phyloP scores from a whole-genome alignment of 2,888 invertebrate species.

The Dichetophora obliterata region DNA sequence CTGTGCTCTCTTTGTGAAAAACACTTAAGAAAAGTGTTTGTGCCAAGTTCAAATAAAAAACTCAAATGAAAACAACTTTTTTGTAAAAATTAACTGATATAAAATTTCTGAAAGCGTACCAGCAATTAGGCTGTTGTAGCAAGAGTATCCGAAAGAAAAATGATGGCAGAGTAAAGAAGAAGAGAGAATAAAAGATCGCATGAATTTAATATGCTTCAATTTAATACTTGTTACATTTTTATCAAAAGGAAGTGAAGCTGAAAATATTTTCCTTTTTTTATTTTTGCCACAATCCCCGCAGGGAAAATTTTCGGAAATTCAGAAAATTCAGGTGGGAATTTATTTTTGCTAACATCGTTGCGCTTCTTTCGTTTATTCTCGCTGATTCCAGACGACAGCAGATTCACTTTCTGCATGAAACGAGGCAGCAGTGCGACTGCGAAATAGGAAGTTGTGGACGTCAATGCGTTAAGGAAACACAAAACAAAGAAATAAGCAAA shows the following conservation, averaged over 20 bases:
- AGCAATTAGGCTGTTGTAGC: no score
- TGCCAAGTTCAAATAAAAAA: no score
- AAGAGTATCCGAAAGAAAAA: no score
- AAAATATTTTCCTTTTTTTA: background rate
- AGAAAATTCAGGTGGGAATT: background rate
- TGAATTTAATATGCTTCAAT: no score
- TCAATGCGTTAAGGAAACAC: slow-evolving; percentile 2
- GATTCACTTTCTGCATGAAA: slow-evolving; percentile 35
- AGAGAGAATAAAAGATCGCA: no score
- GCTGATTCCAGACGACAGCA: slow-evolving; percentile 23
- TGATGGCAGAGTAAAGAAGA: no score
- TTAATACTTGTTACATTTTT: no score
- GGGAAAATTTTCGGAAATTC: background rate
- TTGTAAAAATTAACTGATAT: no score
- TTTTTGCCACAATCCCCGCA: background rate
- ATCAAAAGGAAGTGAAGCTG: background rate
- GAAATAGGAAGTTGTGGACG: background rate
- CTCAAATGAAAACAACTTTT: no score
- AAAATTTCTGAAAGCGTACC: no score
- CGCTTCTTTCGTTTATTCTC: background rate
- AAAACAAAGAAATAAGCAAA: background rate
- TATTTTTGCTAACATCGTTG: background rate
- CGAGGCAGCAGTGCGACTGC: background rate
- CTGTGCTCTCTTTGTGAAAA: no score
- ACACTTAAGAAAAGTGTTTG: no score